These are phyloP conservation scores for Leptinotarsa tumamoca DNA, from an alignment of 2,888 invertebrate genomes.

Conservation along the genomic window DNA sequence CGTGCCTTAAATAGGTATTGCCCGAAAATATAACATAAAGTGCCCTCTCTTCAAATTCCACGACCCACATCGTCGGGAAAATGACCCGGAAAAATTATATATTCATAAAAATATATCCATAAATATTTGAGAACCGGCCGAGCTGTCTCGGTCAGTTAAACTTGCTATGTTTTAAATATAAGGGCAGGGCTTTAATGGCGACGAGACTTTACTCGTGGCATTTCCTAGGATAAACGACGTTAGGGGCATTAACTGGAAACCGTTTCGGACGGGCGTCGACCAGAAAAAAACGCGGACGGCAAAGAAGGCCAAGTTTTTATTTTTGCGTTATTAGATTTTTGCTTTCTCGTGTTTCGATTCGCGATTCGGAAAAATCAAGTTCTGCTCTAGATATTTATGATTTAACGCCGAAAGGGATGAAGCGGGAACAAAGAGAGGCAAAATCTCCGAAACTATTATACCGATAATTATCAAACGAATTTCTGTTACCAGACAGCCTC, in stretches of 20 bases:
- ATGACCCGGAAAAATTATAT: constrained; percentile 46
- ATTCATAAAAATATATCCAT: constrained; percentile 48
- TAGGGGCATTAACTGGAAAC: constrained; percentile 28
- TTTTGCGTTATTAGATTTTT: background rate
- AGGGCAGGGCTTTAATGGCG: constrained; percentile 43
- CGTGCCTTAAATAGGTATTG: background rate
- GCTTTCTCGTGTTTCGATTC: background rate
- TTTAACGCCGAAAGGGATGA: background rate
- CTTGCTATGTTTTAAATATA: constrained; percentile 47
- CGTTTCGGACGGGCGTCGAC: constrained; percentile 11
- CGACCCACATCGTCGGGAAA: constrained; percentile 34
- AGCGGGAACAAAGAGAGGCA: no score
- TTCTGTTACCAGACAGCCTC: no score
- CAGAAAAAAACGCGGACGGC: background rate
- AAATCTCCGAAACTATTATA: no score
- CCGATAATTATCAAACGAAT: no score
- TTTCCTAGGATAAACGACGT: constrained; percentile 38
- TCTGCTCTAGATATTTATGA: background rate
- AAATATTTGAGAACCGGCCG: constrained; percentile 46
- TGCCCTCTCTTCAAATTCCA: constrained; percentile 28
- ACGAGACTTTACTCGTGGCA: constrained; percentile 36
- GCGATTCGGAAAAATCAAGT: background rate
- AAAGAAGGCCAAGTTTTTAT: background rate
- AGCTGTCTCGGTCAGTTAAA: constrained; percentile 50
- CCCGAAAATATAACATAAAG: constrained; percentile 17